A percentile compares a stretch with the other conserved stretches of the same genome.
These are phyloP conservation scores for Cnemophilus loriae DNA, from an alignment of 2,113 vertebrate species.

Conservation along the genomic window DNA sequence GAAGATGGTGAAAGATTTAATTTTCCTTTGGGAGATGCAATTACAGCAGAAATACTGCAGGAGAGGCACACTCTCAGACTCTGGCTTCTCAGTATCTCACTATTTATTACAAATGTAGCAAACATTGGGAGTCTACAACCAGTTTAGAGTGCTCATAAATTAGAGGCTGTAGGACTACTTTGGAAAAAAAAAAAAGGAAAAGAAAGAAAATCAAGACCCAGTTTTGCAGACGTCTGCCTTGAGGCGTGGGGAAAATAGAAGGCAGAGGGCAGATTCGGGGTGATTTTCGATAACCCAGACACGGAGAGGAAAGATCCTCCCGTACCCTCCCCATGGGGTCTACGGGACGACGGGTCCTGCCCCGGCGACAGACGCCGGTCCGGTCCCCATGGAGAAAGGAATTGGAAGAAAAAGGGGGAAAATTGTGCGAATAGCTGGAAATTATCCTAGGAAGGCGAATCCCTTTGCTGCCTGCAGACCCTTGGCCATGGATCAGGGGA, in stretches of 20 bases:
- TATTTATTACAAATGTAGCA: constrained; percentile 68
- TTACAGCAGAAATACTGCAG: constrained; percentile 57
- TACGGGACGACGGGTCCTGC: background rate
- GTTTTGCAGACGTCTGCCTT: background rate
- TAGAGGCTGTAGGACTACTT: background rate
- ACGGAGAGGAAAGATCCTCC: background rate
- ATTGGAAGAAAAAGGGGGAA: background rate
- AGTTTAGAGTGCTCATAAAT: constrained; percentile 51
- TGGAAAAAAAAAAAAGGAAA: background rate
- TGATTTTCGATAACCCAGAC: background rate
- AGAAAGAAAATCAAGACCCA: background rate
- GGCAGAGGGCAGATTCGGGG: background rate
- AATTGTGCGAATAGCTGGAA: background rate
- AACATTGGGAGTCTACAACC: constrained; percentile 42
- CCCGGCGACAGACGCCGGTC: background rate
- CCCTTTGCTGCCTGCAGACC: background rate
- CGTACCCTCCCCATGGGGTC: too few relatives aligned
- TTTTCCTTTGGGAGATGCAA: constrained; percentile 62
- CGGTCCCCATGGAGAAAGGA: background rate
- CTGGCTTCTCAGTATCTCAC: constrained; percentile 59
- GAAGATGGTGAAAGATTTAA: constrained; percentile 44
- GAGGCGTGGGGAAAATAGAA: background rate
- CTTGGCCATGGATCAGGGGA: too few relatives aligned
- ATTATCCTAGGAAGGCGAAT: background rate
- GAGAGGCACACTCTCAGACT: constrained; percentile 46